Evolutionary conservation across 2,888 invertebrate species (phyloP), one percentile per base, ranked within the genome.

Genomic region (Alviniconcha strummeri): DNA sequence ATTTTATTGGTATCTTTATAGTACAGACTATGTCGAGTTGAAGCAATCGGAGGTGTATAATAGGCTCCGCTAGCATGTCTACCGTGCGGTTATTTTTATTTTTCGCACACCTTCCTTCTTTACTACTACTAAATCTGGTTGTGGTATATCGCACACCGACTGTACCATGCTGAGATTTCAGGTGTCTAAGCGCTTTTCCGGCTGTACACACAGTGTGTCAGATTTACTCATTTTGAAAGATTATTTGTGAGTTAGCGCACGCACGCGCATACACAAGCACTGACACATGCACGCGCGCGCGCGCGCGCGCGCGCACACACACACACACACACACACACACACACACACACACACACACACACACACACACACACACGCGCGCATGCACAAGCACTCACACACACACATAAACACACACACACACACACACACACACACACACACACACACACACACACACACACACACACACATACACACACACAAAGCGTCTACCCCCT

Each of bases 251-350:
- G 36, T 36, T 36, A 36, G 36, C 36, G 15, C 52, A 4, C 77
- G 17, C 56, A 77, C 77, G 19, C 74, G 36, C 74, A 15, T 36
- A 54, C 74, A 74, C 74, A 36, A 5, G 36, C 74, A 1, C 74
- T 3, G 8, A 54, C 74, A 54, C 74, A 74, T 4, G 19, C 74
- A 4, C 36, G 36, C 74, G 19, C 74, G 36, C 36, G 36, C 9
- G 57, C n/a, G n/a, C 4, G 17, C 56, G 57, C 77, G 57, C 77
- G 57, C 77, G 57, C 57, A n/a, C 56, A 57, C 57, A 52, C 57
- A 57, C 77, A 57, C 77, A 77, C 52, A 57, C 77, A 57, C 77
- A 77, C 57, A 77, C 57, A 77, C n/a, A 77, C 57, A n/a, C 57
- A 57, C 77, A 57, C 77, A 77, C 77, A 77, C 57, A 77, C 17